A percentile compares a stretch with the other conserved stretches of the same genome.
These are phyloP conservation scores for Cyanoramphus novaezelandiae DNA, from an alignment of 2,113 vertebrate species.

Conservation along the genomic window DNA sequence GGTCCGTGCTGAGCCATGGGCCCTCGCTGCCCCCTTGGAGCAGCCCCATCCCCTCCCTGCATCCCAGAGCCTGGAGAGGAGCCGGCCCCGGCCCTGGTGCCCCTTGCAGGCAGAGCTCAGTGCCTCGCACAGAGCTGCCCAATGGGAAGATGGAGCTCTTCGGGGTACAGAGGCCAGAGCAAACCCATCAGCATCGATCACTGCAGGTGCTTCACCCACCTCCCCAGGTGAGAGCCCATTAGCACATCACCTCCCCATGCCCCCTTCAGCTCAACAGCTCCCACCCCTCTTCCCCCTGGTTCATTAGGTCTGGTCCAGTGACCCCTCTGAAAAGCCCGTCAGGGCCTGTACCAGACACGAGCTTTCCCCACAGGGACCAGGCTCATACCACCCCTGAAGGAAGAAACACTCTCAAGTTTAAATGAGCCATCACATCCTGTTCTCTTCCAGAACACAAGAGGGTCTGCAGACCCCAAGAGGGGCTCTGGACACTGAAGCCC, in stretches of 20 bases:
- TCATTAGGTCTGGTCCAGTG: not conserved
- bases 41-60: not conserved
- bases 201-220: slow-evolving; percentile 8
- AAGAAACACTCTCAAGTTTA: not conserved
- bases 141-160: not conserved
- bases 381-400: not conserved
- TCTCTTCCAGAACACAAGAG: not conserved
- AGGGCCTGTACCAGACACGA: not conserved
- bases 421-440: not conserved
- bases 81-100: no score
- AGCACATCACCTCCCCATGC: not conserved
- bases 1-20: not conserved
- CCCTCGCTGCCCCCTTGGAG: rapidly evolving
- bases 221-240: not conserved
- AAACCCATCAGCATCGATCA: slow-evolving; percentile 3
- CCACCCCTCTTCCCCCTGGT: not conserved
- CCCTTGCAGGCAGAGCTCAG: not conserved
- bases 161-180: not conserved
- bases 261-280: not conserved
- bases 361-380: not conserved
- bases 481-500: not conserved
- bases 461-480: not conserved
- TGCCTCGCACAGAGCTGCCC: not conserved
- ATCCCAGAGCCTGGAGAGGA: not conserved
- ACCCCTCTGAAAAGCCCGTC: not conserved